Conservation (phyloP, 2,888 invertebrate genomes). For the Apoda limacodes region DNA sequence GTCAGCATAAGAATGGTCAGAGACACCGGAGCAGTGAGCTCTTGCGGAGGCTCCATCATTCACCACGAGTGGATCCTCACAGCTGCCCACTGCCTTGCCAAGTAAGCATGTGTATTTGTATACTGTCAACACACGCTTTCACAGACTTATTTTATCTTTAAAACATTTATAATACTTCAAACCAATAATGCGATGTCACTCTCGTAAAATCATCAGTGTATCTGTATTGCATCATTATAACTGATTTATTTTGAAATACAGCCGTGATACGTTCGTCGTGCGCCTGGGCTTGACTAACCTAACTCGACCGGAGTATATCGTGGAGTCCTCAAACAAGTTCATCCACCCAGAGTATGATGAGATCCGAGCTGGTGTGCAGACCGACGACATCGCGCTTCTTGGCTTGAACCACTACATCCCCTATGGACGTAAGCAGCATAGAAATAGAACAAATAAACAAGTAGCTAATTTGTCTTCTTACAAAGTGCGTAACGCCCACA, state of each 20-base stretch:
- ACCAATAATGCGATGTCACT: too few species aligned
- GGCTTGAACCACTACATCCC: slow-evolving; percentile 28
- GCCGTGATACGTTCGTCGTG: slow-evolving; percentile 44
- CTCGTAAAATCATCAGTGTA: too few species aligned
- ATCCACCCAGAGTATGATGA: slow-evolving; percentile 43
- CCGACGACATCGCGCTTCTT: slow-evolving; percentile 43
- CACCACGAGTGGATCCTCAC: slow-evolving; percentile 35
- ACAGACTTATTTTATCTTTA: too few species aligned
- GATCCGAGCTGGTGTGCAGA: slow-evolving; percentile 35
- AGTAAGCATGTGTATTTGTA: too few species aligned
- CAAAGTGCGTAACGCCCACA: too few species aligned
- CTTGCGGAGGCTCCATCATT: slow-evolving; percentile 38
- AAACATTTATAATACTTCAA: too few species aligned
- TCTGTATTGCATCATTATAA: too few species aligned
- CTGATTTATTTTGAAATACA: too few species aligned
- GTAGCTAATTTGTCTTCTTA: too few species aligned
- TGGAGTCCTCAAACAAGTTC: slow-evolving; percentile 31
- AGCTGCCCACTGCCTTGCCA: slow-evolving; percentile 31
- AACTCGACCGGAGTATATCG: slow-evolving; percentile 35
- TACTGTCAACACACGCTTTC: too few species aligned
- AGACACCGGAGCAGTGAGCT: slow-evolving; percentile 24
- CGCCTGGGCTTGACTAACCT: slow-evolving; percentile 43
- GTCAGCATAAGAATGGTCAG: slow-evolving; percentile 33
- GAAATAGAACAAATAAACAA: too few species aligned
- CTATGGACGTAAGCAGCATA: slow-evolving; percentile 42